A percentile compares a stretch with the other conserved stretches of the same genome.
These are phyloP conservation scores for Aurelia aurita DNA, from an alignment of 30 jellyfish, hydroid and myxozoan genomes.

Conservation along the genomic window DNA sequence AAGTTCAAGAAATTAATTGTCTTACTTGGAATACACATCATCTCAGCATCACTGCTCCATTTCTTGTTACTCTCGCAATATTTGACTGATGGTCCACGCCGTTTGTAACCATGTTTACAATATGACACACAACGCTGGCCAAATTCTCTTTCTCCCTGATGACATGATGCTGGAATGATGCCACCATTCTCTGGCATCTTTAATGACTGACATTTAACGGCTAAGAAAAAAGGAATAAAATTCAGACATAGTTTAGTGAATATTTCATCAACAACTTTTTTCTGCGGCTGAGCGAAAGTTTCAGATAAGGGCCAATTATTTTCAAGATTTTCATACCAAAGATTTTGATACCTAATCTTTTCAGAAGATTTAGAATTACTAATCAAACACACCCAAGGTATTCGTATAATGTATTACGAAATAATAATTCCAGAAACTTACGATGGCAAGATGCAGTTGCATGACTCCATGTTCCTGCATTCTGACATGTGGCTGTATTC, in stretches of 20 bases:
- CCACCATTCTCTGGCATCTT: conserved; percentile 88
- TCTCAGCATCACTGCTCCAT: conserved; percentile 69
- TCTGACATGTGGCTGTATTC: conserved; percentile 67
- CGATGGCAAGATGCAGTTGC: conserved; percentile 89
- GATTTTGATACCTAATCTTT: no score
- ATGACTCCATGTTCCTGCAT: conserved; percentile 87
- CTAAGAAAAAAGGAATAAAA: conserved; percentile 40
- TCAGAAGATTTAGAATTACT: no score
- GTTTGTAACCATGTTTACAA: conserved; percentile 87
- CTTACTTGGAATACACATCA: conserved; percentile 84
- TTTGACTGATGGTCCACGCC: conserved; percentile 91
- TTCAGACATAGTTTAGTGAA: no score
- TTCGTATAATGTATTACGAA: no score
- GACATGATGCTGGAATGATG: conserved; percentile 91
- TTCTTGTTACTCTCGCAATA: conserved; percentile 88
- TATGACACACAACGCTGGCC: conserved; percentile 98
- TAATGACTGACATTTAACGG: conserved; percentile 92
- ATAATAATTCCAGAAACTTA: no score
- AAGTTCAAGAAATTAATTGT: no score
- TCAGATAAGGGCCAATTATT: no score
- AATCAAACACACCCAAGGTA: no score
- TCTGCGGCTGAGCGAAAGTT: no score
- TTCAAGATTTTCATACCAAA: no score
- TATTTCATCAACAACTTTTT: no score
- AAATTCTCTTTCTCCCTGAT: conserved; percentile 65